Conservation (phyloP, 2,113 vertebrate genomes). For the Clupea harengus region DNA sequence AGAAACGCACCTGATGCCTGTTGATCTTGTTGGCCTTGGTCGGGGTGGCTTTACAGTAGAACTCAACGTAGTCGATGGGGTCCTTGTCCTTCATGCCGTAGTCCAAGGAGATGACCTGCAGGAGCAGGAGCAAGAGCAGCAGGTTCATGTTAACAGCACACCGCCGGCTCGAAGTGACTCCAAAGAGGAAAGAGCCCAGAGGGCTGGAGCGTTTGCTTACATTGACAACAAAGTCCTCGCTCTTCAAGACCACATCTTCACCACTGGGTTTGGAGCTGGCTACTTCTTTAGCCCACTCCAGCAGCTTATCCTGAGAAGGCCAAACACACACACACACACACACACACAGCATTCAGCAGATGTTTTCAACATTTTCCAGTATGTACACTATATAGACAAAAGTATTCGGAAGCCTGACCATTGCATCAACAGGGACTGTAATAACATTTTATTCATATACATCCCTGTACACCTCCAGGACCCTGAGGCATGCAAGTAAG, state of each 20-base stretch:
- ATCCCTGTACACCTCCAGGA: too few relatives aligned
- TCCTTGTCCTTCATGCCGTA: slow-evolving; percentile 95
- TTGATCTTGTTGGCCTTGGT: slow-evolving; percentile 76
- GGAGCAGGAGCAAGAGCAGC: not conserved
- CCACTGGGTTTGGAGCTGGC: slow-evolving; percentile 63
- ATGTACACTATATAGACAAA: slow-evolving; percentile 49
- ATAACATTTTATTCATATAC: too few relatives aligned
- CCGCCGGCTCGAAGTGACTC: not conserved
- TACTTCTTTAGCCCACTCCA: slow-evolving; percentile 65
- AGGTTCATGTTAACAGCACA: too few relatives aligned
- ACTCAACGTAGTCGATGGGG: slow-evolving; percentile 84
- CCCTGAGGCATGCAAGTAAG: too few relatives aligned
- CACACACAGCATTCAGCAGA: slow-evolving; percentile 60
- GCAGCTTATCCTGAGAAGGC: slow-evolving; percentile 57
- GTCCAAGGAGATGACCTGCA: slow-evolving; percentile 84
- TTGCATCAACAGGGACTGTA: too few relatives aligned
- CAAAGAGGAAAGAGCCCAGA: not conserved
- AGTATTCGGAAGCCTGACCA: too few relatives aligned
- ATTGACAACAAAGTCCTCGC: slow-evolving; percentile 84
- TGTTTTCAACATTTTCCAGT: slow-evolving; percentile 30
- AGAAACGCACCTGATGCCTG: slow-evolving; percentile 80
- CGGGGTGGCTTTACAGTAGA: slow-evolving; percentile 85
- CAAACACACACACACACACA: slow-evolving; percentile 67
- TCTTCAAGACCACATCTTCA: slow-evolving; percentile 59
- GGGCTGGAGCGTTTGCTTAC: slow-evolving; percentile 66